These are phyloP conservation scores for Drosophila kuntzei DNA, from an alignment of 2,888 invertebrate species.

Conservation along the genomic window DNA sequence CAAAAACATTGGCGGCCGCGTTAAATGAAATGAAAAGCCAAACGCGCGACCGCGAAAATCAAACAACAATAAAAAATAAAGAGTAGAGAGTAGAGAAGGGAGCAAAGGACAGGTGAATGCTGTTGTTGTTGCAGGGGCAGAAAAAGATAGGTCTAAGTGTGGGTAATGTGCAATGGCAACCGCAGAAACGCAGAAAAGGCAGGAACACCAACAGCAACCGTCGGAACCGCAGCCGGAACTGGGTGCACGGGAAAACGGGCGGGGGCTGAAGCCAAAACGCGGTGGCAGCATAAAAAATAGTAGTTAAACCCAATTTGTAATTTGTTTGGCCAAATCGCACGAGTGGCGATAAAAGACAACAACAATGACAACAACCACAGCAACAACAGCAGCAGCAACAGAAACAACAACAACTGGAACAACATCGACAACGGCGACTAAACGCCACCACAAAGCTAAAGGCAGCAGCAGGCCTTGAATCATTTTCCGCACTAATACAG, in stretches of 20 bases:
- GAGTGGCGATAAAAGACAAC: constrained; percentile 63
- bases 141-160: neutral
- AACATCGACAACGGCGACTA: constrained; percentile 27
- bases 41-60: constrained; percentile 78
- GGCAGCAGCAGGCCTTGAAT: constrained; percentile 53
- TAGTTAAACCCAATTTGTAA: constrained; percentile 79
- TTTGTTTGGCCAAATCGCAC: constrained; percentile 78
- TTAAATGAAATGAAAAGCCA: constrained; percentile 77
- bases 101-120: constrained; percentile 2
- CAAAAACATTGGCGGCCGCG: constrained; percentile 67
- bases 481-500: constrained; percentile 57
- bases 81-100: constrained; percentile 13
- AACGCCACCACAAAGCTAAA: constrained; percentile 57
- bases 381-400: constrained; percentile 17
- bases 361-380: constrained; percentile 41
- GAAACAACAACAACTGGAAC: constrained; percentile 11
- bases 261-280: constrained; percentile 49
- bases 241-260: neutral
- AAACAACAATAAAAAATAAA: constrained; percentile 75
- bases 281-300: constrained; percentile 65
- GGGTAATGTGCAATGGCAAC: constrained; percentile 36
- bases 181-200: constrained; percentile 29
- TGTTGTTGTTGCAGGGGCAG: neutral
- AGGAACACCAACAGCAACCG: neutral
- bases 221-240: neutral